Percentiles rank a stretch among this genome's conserved stretches.
phyloP scores from a whole-genome alignment of 1,140 invertebrate species.

The Anoplolepis gracilipes region DNA sequence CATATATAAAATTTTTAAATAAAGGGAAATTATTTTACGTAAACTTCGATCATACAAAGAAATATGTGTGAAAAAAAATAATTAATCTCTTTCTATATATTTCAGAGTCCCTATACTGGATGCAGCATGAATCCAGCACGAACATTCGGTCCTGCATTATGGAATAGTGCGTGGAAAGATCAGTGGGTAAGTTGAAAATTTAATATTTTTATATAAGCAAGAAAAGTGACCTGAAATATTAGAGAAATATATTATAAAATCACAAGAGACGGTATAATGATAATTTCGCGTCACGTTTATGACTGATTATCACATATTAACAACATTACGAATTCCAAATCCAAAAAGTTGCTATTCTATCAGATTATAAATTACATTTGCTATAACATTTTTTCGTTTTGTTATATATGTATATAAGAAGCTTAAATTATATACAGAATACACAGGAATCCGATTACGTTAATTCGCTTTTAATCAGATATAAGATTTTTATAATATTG shows the following conservation, averaged over 20 bases:
- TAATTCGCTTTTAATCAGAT: neutral
- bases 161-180: constrained; percentile 88
- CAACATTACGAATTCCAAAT: no score
- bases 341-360: neutral
- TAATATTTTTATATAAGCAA: neutral
- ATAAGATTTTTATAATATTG: neutral
- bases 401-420: neutral
- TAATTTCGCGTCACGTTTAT: no score
- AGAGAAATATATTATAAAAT: no score
- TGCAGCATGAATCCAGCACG: constrained; percentile 94
- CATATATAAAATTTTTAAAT: neutral
- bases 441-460: neutral
- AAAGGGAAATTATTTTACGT: neutral
- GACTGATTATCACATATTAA: no score
- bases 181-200: constrained; percentile 89
- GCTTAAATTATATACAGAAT: neutral
- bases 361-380: neutral
- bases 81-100: neutral
- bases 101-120: constrained; percentile 88
- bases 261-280: no score
- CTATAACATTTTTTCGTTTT: neutral
- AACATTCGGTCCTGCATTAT: constrained; percentile 91
- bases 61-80: neutral
- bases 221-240: neutral
- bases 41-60: neutral